Percentiles rank a stretch among this genome's conserved stretches.
These are phyloP conservation scores for Hydrophis major DNA, from an alignment of 2,797 vertebrate genomes.

Conservation along the genomic window DNA sequence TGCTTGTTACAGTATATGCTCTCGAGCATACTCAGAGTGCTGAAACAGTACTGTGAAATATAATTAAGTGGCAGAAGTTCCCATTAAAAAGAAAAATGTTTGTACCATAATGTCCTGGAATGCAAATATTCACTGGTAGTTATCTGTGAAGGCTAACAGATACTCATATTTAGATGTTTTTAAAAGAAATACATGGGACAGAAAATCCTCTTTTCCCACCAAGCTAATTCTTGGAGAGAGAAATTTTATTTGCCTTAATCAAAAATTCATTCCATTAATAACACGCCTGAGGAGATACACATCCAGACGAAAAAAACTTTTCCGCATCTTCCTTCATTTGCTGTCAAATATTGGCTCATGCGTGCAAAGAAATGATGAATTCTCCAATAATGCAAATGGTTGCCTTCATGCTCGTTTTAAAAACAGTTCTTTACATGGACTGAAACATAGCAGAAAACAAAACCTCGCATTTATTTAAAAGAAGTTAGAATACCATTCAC, in stretches of 20 bases:
- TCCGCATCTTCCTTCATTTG: not conserved
- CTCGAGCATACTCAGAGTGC: not conserved
- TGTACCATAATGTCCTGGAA: not conserved
- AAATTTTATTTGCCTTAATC: not conserved
- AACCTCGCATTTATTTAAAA: not conserved
- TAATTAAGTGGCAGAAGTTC: not conserved
- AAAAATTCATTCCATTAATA: not conserved
- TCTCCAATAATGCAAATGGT: not conserved
- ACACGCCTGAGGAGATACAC: not conserved
- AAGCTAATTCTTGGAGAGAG: not conserved
- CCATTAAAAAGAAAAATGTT: not conserved
- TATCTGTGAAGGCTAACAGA: not conserved
- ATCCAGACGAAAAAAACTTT: not conserved
- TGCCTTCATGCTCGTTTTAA: not conserved
- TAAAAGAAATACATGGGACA: not conserved
- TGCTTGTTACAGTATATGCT: not conserved
- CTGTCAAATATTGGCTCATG: not conserved
- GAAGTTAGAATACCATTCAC: not conserved
- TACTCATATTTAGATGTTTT: not conserved
- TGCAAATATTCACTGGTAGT: not conserved
- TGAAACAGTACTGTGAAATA: not conserved
- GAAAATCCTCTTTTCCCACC: not conserved
- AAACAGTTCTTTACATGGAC: not conserved
- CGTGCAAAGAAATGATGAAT: not conserved
- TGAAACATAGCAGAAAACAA: not conserved